phyloP scores from a whole-genome alignment of 2,888 invertebrate species.

The Laspeyria flexula region DNA sequence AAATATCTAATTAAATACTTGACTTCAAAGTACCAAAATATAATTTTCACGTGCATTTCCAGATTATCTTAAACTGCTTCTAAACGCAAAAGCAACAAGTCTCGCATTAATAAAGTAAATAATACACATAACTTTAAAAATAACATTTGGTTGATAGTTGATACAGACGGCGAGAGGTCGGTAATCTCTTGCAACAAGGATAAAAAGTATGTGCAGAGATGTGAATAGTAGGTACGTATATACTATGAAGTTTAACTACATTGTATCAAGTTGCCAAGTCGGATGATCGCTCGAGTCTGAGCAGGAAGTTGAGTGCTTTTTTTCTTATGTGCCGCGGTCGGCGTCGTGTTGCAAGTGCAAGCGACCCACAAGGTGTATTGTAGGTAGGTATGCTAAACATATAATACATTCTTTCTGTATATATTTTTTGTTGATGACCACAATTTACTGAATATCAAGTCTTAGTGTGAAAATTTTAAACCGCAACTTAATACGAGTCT shows the following conservation, averaged over 20 bases:
- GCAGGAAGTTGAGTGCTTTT: constrained; percentile 56
- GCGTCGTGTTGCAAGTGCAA: constrained; percentile 35
- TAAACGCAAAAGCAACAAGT: constrained; percentile 1
- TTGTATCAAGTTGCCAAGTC: constrained; percentile 53
- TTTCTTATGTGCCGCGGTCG: constrained; percentile 44
- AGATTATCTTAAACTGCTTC: background rate
- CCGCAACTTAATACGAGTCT: background rate
- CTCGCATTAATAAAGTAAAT: constrained; percentile 9
- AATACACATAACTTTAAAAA: constrained; percentile 8
- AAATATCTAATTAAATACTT: background rate
- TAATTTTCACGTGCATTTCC: background rate
- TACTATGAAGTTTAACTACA: constrained; percentile 11
- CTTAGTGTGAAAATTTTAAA: background rate
- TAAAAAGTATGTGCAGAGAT: constrained; percentile 19
- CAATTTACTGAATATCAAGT: background rate
- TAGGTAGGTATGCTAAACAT: background rate
- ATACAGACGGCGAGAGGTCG: constrained; percentile 12
- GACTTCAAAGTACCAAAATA: constrained; percentile 6
- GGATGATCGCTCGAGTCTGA: constrained; percentile 43
- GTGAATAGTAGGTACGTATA: constrained; percentile 9
- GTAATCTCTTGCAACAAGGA: constrained; percentile 22
- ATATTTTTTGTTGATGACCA: background rate
- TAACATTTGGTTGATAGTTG: constrained; percentile 10
- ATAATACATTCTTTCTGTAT: background rate
- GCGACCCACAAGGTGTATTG: constrained; percentile 32